These are phyloP conservation scores for Brenthis ino DNA, from an alignment of 2,888 invertebrate genomes.

Conservation along the genomic window DNA sequence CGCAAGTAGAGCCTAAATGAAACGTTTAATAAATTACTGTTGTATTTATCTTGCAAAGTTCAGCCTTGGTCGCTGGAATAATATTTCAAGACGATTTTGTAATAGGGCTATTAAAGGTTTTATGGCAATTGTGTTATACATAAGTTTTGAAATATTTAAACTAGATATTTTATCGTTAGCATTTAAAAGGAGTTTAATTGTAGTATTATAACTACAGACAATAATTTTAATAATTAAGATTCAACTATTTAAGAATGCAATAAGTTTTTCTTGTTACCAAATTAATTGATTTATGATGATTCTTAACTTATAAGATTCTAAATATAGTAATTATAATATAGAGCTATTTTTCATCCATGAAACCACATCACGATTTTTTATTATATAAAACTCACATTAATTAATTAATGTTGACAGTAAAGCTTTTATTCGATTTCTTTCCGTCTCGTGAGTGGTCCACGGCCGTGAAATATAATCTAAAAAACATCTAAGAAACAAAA, in stretches of 20 bases:
- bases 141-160: constrained; percentile 2
- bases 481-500: constrained; percentile 48
- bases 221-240: too few species aligned
- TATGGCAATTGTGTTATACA: not conserved
- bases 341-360: not conserved
- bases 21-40: constrained; percentile 39
- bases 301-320: too few species aligned
- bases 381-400: constrained; percentile 22
- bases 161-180: too few species aligned
- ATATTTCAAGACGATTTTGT: constrained; percentile 14
- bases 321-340: too few species aligned
- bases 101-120: constrained; percentile 6
- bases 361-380: not conserved
- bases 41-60: constrained; percentile 31
- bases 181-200: not conserved
- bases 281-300: too few species aligned
- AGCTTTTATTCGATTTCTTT: constrained; percentile 41
- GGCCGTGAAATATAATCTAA: constrained; percentile 43
- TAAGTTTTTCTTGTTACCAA: too few species aligned
- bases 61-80: constrained; percentile 28
- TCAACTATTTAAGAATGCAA: too few species aligned
- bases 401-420: constrained; percentile 26
- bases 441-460: constrained; percentile 51
- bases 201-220: not conserved
- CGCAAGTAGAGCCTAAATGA: constrained; percentile 49